Base-by-base conservation (phyloP, 2,113 vertebrate species). In the Psittacus erithacus region DNA sequence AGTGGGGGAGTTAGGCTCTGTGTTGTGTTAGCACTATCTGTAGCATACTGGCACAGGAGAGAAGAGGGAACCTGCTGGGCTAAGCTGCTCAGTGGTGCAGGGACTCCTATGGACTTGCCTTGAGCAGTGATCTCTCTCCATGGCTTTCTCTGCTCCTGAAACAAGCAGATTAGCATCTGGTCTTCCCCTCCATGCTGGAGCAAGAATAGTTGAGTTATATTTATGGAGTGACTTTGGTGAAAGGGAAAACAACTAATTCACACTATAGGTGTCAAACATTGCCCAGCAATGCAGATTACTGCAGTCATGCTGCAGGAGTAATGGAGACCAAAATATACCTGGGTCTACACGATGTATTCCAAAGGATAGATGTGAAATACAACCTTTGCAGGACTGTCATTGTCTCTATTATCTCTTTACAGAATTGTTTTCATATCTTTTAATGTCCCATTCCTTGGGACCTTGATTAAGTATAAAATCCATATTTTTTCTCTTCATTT, bases 1-100 rank as follows among this genome's bases (percentile, higher is more conserved):
- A 50, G 57, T 31, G 82, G 78, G 50, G 1, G 28, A 50, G 62
- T 22, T 13, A 17, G 2, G 5, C n/a, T 4, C 19, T 4, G 33
- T 18, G 50, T 47, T 27, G 50, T 50, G 2, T 13, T 38, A 17
- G 39, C 3, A 1, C 64, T 38, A 2, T 29, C 76, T n/a, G 29
- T 16, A n/a, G 25, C 10, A 2, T 0, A 18, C 65, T 59, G 2
- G 9, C 16, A 3, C 12, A 1, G 82, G n/a, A 28, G 1, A 11
- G 57, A 23, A 33, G 17, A 3, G 5, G 59, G 86, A 47, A 39
- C 62, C 47, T 86, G 67, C 70, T 12, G 5, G 67, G 71, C 70
- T 53, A 70, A 67, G 55, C 25, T 2, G 4, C 17, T 24, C 19
- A 0, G 35, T 4, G 0, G 19, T 11, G 12, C 52, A n/a, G 57